A percentile compares a stretch with the other conserved stretches of the same genome.
Conservation (phyloP, 2,113 vertebrate species). For the Cygnus atratus region DNA sequence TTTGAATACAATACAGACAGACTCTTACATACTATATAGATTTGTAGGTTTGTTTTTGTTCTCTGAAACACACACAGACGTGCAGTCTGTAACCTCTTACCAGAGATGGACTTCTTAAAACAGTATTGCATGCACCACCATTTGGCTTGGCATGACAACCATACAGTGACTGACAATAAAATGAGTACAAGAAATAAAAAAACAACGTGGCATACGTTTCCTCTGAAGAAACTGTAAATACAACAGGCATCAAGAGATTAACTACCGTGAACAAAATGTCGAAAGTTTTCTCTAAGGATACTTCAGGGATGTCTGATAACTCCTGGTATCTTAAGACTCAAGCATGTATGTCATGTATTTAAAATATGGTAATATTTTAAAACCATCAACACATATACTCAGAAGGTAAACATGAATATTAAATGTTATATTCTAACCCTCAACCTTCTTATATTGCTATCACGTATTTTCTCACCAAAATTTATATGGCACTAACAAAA, state of each 20-base stretch:
- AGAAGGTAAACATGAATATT: background rate
- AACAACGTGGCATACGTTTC: fast-evolving
- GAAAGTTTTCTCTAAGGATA: fast-evolving
- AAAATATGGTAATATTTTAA: background rate
- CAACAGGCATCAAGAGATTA: fast-evolving
- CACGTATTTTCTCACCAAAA: background rate
- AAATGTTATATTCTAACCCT: background rate
- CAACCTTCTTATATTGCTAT: background rate
- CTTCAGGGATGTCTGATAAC: background rate
- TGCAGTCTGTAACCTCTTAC: fast-evolving
- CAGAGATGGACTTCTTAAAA: background rate
- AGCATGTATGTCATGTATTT: background rate
- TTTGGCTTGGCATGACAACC: background rate
- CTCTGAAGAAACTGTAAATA: background rate
- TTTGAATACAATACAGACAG: background rate
- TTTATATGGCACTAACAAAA: background rate
- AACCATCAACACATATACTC: background rate
- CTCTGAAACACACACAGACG: fast-evolving
- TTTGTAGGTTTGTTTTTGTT: background rate
- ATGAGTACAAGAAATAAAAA: fast-evolving
- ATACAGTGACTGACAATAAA: fast-evolving
- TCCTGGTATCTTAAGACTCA: background rate
- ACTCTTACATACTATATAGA: background rate
- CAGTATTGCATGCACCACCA: background rate
- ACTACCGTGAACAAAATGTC: fast-evolving